Percentiles rank a stretch among this genome's conserved stretches.
Conservation (phyloP, 2,888 invertebrate species). For the Caenorhabditis japonica region DNA sequence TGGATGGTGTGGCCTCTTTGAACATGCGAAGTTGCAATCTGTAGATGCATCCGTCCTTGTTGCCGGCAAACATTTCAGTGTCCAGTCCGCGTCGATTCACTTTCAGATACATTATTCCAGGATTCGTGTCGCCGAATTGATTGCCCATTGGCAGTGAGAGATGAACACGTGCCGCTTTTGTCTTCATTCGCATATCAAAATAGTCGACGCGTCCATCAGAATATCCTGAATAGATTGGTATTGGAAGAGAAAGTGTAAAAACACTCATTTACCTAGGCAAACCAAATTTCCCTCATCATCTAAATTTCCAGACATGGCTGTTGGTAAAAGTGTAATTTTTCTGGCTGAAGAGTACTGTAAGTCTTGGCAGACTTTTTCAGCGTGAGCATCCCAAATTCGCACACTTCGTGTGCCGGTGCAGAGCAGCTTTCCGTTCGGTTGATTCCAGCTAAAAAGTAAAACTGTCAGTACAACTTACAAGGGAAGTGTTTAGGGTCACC, state of each 20-base stretch:
- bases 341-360: constrained; percentile 39
- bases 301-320: constrained; percentile 39
- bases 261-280: constrained; percentile 8
- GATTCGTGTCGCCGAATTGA: constrained; percentile 2
- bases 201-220: constrained; percentile 43
- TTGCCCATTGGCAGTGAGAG: background rate
- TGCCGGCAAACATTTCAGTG: constrained; percentile 77
- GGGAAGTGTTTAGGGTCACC: too few relatives aligned
- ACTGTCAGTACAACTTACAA: background rate
- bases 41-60: constrained; percentile 84
- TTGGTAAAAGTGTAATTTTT: constrained; percentile 18
- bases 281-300: constrained; percentile 43
- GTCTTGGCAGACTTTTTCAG: constrained; percentile 67
- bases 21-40: constrained; percentile 80
- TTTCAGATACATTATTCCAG: constrained; percentile 32
- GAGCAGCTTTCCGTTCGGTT: constrained; percentile 65
- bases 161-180: constrained; percentile 11
- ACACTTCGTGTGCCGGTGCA: constrained; percentile 66
- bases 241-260: background rate
- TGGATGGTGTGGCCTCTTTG: constrained; percentile 59
- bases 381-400: constrained; percentile 74
- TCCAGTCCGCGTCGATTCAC: constrained; percentile 25
- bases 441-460: constrained; percentile 71
- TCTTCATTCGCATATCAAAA: constrained; percentile 41
- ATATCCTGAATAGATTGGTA: constrained; percentile 9